Base-by-base conservation (phyloP, 2,797 vertebrate species). In the Helicolenus hilgendorfi region DNA sequence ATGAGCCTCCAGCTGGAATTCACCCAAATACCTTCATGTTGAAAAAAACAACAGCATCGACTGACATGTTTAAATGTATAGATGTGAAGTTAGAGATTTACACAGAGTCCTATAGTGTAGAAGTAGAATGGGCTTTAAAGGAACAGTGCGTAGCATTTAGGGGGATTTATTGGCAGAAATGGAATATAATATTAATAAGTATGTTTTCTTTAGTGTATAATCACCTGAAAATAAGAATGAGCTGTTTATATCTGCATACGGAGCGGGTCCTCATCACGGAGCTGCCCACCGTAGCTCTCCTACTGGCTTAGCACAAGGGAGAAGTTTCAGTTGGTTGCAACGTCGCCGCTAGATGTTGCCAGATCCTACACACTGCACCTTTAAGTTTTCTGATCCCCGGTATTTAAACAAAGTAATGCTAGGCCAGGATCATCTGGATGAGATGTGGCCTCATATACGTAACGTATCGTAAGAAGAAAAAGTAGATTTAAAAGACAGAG, bases 1-100 rank as follows among this genome's bases (percentile, higher is more conserved):
- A n/a, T 58, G 4, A 70, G 53, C 67, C 59, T 55, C 64, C 18
- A 55, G 15, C 35, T 81, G 89, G 83, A 83, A 84, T 69, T 49
- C 38, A 81, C 53, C 77, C 86, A 78, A 74, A 76, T 31, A 72
- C 27, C 41, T 77, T 38, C 18, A 53, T 36, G 41, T 14, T 58
- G 53, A 41, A 69, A 81, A 81, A 55, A 55, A 55, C 49, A 55
- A 49, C 18, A 49, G 45, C 45, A 20, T 49, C 18, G 7, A 49
- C 18, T 49, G 45, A 49, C 18, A 49, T 49, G 20, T 9, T 49
- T 8, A 49, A 20, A 49, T 49, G 18, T 49, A 49, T 20, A 49
- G 18, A 49, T 49, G 7, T 72, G 9, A 11, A 13, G 27, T 13
- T 14, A 27, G 4, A 14, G 20, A 31, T 41, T 36, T 49, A 7